These are phyloP conservation scores for Isaurus tuberculatus DNA, from an alignment of 92 coral and sea anemone species.

Conservation along the genomic window DNA sequence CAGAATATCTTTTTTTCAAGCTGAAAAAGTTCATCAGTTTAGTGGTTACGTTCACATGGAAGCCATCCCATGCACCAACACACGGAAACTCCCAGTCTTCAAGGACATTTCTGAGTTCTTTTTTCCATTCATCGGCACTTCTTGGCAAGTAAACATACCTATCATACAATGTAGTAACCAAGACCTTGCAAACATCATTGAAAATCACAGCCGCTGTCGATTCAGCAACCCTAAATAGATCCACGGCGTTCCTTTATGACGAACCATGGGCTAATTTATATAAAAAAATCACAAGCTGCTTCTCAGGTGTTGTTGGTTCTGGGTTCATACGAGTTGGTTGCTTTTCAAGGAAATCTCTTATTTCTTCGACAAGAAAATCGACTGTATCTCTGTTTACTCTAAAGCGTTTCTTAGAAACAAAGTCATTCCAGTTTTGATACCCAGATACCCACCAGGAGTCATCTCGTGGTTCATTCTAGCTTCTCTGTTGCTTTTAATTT, in stretches of 20 bases:
- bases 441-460: neutral
- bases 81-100: constrained; percentile 67
- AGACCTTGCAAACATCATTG: constrained; percentile 59
- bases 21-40: constrained; percentile 51
- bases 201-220: constrained; percentile 67
- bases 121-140: constrained; percentile 69
- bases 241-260: constrained; percentile 61
- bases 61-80: constrained; percentile 59
- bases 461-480: constrained; percentile 2
- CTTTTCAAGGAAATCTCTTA: constrained; percentile 45
- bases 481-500: neutral
- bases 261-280: constrained; percentile 55
- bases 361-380: neutral
- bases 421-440: neutral
- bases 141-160: constrained; percentile 60
- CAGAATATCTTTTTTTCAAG: constrained; percentile 50
- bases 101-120: constrained; percentile 68
- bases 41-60: constrained; percentile 52
- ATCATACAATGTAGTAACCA: constrained; percentile 57
- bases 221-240: constrained; percentile 70
- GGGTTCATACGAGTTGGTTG: constrained; percentile 39
- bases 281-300: constrained; percentile 42
- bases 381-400: constrained; percentile 1
- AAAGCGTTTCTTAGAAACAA: neutral
- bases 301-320: constrained; percentile 42